phyloP scores from a whole-genome alignment of 53 echinoderm and acorn worm genomes.

The Crossaster papposus region DNA sequence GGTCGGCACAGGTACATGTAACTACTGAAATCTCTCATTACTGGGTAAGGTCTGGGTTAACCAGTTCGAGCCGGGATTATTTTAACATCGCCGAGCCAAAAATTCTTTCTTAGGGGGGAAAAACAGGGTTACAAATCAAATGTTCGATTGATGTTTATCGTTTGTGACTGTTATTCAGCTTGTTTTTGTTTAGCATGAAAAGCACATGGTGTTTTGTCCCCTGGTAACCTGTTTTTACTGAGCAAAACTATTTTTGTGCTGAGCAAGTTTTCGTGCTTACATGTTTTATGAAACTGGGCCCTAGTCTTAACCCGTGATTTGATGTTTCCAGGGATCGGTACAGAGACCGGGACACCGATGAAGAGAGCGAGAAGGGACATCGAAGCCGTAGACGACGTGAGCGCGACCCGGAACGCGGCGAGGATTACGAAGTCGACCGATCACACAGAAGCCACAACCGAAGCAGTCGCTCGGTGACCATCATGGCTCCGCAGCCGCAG shows the following conservation, averaged over 20 bases:
- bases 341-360: conserved; percentile 81
- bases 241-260: too few species aligned
- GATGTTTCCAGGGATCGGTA: conserved; percentile 51
- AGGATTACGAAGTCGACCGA: conserved; percentile 71
- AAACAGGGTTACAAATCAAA: too few species aligned
- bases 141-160: too few species aligned
- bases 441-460: conserved; percentile 74
- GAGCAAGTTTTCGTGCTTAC: too few species aligned
- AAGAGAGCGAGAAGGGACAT: conserved; percentile 86
- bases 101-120: too few species aligned
- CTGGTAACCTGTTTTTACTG: too few species aligned
- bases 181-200: too few species aligned
- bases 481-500: conserved; percentile 59
- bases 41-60: not conserved
- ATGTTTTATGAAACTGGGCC: not conserved
- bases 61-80: too few species aligned
- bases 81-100: too few species aligned
- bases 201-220: too few species aligned
- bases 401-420: conserved; percentile 65
- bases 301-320: too few species aligned
- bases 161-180: too few species aligned
- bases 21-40: not conserved
- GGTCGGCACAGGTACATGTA: conserved; percentile 47
- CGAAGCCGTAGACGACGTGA: conserved; percentile 69
- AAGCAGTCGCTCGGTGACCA: conserved; percentile 63